phyloP scores from a whole-genome alignment of 2,888 invertebrate species.

The Campoplex nolae region DNA sequence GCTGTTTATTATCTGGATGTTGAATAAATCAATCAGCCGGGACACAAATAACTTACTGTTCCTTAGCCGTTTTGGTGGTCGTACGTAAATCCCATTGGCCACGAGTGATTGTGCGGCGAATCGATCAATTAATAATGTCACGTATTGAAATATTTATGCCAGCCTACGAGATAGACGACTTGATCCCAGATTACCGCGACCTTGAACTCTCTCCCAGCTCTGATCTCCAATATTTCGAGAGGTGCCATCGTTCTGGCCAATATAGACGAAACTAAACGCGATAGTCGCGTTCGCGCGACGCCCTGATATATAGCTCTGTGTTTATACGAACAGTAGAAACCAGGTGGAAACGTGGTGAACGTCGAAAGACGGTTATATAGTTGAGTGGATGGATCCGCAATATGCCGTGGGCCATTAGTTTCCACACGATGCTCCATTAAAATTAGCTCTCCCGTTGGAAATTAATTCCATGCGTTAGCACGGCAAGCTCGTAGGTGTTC shows the following conservation, averaged over 20 bases:
- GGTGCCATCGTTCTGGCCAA: conserved; percentile 8
- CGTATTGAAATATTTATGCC: not conserved
- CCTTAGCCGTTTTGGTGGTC: not conserved
- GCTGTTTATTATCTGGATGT: not conserved
- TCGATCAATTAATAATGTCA: not conserved
- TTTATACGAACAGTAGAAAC: conserved; percentile 13
- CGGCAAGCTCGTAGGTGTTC: not conserved
- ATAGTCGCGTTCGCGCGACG: conserved; percentile 22
- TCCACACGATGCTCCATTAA: conserved; percentile 62
- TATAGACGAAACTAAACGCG: conserved; percentile 51
- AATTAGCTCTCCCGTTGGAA: conserved; percentile 59
- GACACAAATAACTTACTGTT: not conserved
- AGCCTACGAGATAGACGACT: conserved; percentile 15
- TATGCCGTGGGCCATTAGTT: conserved; percentile 62
- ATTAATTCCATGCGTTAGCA: conserved; percentile 31
- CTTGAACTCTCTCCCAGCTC: conserved; percentile 53
- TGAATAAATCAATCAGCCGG: not conserved
- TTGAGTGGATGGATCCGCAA: conserved; percentile 30
- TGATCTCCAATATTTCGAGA: conserved; percentile 36
- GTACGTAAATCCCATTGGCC: not conserved
- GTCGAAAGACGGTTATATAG: conserved; percentile 36
- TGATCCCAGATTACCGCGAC: conserved; percentile 37
- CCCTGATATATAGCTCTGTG: conserved; percentile 7
- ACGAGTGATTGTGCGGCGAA: not conserved
- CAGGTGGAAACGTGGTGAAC: conserved; percentile 3